A percentile compares a stretch with the other conserved stretches of the same genome.
Conservation (phyloP, 2,113 vertebrate species). For the Porphyrio hochstetteri region DNA sequence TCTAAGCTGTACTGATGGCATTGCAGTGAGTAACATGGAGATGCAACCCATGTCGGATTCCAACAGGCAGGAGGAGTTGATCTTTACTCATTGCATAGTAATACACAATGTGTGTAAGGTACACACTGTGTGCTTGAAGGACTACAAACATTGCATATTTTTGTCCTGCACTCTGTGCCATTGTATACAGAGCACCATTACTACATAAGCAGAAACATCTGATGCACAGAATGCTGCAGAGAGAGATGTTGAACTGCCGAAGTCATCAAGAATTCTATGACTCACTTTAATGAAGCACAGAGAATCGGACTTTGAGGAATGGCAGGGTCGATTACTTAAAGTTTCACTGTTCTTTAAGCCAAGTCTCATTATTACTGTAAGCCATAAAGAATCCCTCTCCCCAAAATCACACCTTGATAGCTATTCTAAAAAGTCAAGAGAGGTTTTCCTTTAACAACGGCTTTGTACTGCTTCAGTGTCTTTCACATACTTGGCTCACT, state of each 20-base stretch:
- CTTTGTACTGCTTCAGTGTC: neutral
- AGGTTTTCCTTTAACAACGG: neutral
- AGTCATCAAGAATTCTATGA: neutral
- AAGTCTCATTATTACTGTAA: neutral
- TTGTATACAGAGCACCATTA: neutral
- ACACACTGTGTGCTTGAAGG: neutral
- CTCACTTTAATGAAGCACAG: neutral
- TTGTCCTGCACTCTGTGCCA: neutral
- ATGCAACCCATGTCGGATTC: neutral
- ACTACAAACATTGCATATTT: neutral
- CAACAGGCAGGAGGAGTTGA: neutral
- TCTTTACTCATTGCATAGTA: neutral
- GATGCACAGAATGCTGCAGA: neutral
- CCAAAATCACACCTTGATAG: neutral
- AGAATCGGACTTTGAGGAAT: neutral
- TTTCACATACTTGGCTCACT: neutral
- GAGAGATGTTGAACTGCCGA: neutral
- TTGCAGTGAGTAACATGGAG: neutral
- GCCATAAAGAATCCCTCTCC: neutral
- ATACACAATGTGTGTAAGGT: accelerated
- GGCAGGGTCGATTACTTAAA: neutral
- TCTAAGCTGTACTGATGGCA: accelerated
- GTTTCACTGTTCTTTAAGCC: neutral
- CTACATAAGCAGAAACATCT: neutral
- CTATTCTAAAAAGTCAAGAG: neutral